phyloP scores from a whole-genome alignment of 2,888 invertebrate species.

The Cremastinae sp. region DNA sequence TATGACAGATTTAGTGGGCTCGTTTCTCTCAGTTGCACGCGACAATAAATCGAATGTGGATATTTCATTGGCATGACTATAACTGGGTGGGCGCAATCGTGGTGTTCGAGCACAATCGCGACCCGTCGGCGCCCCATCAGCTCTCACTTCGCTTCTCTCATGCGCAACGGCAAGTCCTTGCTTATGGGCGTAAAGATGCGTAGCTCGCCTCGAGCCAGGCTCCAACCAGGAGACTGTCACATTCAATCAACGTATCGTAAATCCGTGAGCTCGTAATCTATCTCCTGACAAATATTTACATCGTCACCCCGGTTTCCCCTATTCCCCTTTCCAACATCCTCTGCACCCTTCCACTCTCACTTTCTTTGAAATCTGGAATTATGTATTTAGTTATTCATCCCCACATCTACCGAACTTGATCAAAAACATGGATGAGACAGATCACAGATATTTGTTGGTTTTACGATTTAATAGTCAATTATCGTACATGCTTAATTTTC shows the following conservation, averaged over 20 bases:
- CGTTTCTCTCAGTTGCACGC: constrained; percentile 23
- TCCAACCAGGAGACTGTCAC: constrained; percentile 57
- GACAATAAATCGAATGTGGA: constrained; percentile 61
- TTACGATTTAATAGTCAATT: neutral
- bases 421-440: constrained; percentile 44
- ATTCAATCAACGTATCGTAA: constrained; percentile 73
- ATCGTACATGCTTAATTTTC: constrained; percentile 15
- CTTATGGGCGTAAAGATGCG: constrained; percentile 30
- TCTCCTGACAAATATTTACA: constrained; percentile 71
- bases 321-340: constrained; percentile 17
- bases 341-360: constrained; percentile 6
- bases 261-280: constrained; percentile 69
- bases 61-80: constrained; percentile 38
- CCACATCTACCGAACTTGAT: constrained; percentile 63
- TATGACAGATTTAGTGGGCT: neutral
- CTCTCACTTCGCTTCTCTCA: constrained; percentile 47
- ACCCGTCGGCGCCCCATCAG: constrained; percentile 62
- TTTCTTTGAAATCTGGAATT: neutral
- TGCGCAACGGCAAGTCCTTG: constrained; percentile 38
- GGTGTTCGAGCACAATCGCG: constrained; percentile 57
- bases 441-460: neutral
- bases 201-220: constrained; percentile 19
- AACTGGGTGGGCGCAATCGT: constrained; percentile 56
- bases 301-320: constrained; percentile 33
- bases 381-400: neutral